Base-by-base conservation (phyloP, 2,797 vertebrate genomes). In the Columba guinea region DNA sequence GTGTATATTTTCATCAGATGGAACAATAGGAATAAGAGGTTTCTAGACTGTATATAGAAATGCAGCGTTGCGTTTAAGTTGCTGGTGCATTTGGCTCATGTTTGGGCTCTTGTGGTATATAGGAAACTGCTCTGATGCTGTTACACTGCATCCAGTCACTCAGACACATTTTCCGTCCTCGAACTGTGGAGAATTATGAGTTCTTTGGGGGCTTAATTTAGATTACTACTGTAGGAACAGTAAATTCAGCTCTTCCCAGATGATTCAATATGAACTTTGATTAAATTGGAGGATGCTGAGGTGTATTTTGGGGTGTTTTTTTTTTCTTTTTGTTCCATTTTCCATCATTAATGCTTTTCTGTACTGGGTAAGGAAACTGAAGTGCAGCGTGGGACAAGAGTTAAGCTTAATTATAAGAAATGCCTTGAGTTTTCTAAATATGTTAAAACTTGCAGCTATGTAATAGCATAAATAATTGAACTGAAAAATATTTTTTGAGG, bases 381-480 rank as follows among this genome's bases (percentile, higher is more conserved):
- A 87, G 12, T 17, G 18, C 53, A 70, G 34, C 30, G 18, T 75
- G 73, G 77, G 76, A 68, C 41, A 78, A 65, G 63, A 78, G 69
- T 94, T 86, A 84, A 75, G 26, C 62, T 86, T 92, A 68, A 75
- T 92, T 86, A 55, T 32, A 41, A 75, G 81, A 88, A 90, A n/a
- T 37, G 62, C 34, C 41, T 35, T 28, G 9, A 92, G 30, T 86
- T 81, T 92, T 92, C 58, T 83, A 69, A 71, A 59, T 80, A 53
- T 41, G 87, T 96, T 93, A 84, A 94, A 95, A 91, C 91, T 71
- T 93, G 87, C 82, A 87, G 4, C 30, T 71, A 17, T 85, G 41
- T 67, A 83, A 75, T 28, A 80, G 34, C 62, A 48, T 48, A 30
- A 94, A 84, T 63, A 55, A 16, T 78, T 84, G 78, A 82, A 74